Conservation (phyloP, 2,113 vertebrate species). For the Notothenia rossii region DNA sequence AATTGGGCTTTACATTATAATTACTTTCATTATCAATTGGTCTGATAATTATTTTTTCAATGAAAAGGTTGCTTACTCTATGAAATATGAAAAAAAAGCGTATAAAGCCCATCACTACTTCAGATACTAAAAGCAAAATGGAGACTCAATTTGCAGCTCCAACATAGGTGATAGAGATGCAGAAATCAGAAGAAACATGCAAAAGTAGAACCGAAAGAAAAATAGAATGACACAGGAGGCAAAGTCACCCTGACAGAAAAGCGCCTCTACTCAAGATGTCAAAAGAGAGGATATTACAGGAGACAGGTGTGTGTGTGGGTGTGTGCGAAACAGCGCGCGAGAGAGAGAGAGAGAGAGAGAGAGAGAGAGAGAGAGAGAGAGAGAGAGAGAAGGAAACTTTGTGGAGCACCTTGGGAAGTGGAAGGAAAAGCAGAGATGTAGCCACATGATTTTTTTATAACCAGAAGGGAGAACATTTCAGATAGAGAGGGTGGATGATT, state of each 20-base stretch:
- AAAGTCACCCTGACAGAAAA: constrained; percentile 15
- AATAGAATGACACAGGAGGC: background rate
- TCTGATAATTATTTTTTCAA: background rate
- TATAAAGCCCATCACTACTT: background rate
- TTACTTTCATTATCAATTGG: background rate
- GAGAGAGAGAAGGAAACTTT: background rate
- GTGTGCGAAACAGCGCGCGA: background rate
- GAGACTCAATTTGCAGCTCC: background rate
- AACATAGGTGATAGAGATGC: background rate
- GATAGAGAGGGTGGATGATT: constrained; percentile 14
- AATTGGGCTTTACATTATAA: background rate
- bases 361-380: background rate
- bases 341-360: constrained; percentile 21
- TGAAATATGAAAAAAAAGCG: background rate
- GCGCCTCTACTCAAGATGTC: constrained; percentile 28
- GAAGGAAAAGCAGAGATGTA: constrained; percentile 28
- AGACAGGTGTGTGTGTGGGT: constrained; percentile 27
- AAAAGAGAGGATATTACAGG: constrained; percentile 15
- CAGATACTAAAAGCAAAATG: background rate
- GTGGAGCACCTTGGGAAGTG: constrained; percentile 8
- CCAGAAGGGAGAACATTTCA: background rate
- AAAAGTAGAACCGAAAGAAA: constrained; percentile 19
- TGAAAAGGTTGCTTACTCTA: background rate
- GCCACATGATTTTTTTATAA: constrained; percentile 24
- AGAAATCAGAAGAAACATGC: constrained; percentile 6